These are phyloP conservation scores for Percopsis transmontana DNA, from an alignment of 2,113 vertebrate genomes.

Conservation along the genomic window DNA sequence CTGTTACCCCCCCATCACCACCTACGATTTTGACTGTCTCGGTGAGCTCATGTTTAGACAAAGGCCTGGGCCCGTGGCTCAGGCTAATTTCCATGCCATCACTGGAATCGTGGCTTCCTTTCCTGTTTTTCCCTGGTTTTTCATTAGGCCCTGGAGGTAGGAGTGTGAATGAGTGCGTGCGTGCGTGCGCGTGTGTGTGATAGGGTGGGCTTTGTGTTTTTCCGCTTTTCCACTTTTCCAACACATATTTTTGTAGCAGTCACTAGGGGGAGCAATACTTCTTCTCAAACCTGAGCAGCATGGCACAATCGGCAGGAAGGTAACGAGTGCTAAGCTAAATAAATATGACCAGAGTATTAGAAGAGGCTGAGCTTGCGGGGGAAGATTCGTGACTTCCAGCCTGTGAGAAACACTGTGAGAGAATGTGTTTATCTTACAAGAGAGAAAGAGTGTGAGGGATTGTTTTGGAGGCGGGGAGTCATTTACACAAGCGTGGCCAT, in stretches of 20 bases:
- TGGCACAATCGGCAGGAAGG: constrained; percentile 14
- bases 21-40: constrained; percentile 28
- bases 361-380: constrained; percentile 16
- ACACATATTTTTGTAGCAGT: not conserved
- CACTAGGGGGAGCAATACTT: constrained; percentile 51
- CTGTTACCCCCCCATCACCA: constrained; percentile 20
- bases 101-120: constrained; percentile 62
- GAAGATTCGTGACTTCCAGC: constrained; percentile 21
- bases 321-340: not conserved
- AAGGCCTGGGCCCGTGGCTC: constrained; percentile 50
- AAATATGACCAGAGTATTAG: constrained; percentile 31
- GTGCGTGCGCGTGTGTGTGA: not conserved
- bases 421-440: constrained; percentile 40
- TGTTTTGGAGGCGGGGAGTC: not conserved
- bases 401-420: constrained; percentile 23
- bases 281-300: constrained; percentile 20
- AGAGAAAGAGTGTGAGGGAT: not conserved
- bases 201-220: not conserved
- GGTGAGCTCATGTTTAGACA: constrained; percentile 74
- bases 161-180: constrained; percentile 22
- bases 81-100: constrained; percentile 68
- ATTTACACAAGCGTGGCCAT: constrained; percentile 6
- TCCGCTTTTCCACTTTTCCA: not conserved
- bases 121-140: constrained; percentile 68
- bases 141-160: constrained; percentile 56